Evolutionary conservation across 2,113 vertebrate genomes (phyloP), one percentile per base, ranked within the genome.

Genomic region (Vireo altiloquus): DNA sequence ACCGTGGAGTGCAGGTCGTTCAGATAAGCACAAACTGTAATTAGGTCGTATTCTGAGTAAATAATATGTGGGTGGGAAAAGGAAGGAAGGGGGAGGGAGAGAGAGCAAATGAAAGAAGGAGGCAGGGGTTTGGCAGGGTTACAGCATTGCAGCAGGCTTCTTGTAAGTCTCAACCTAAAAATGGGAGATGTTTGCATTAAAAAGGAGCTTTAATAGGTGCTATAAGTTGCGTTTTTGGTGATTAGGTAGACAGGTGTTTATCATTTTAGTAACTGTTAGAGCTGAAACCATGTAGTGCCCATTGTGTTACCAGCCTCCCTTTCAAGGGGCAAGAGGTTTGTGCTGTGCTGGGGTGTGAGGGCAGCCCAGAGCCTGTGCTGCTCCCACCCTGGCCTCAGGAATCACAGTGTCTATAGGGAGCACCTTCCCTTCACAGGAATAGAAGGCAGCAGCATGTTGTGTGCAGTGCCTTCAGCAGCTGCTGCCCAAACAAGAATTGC

Each of bases 11-110:
- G 66, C 78, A 85, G 82, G 84, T 93, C 63, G 39, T 93, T 94
- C 82, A 95, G 84, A 95, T 85, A 87, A 95, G 66, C 89, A 92
- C 47, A 59, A 71, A 74, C 66, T 72, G 89, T 74, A 95, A 95
- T 96, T 89, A 82, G 81, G 83, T 84, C 2, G 5, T 79, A 72
- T 82, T 94, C 90, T 92, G 89, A 72, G 75, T 92, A 94, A 95
- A 94, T 89, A 94, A 59, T 63, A 18, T 30, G 91, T 91, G 92
- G 91, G 86, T 94, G 87, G 87, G 86, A 86, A 87, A 87, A 84
- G 64, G 95, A 96, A 93, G 85, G 87, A 92, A 74, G 59, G 39
- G 60, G 16, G 18, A 74, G 66, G 59, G 71, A 79, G 66, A 49
- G 61, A 65, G 54, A 83, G 59, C n/a, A 77, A 95, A 68, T 52